Base-by-base conservation (phyloP, 2,797 vertebrate species). In the Hemitrygon akajei region DNA sequence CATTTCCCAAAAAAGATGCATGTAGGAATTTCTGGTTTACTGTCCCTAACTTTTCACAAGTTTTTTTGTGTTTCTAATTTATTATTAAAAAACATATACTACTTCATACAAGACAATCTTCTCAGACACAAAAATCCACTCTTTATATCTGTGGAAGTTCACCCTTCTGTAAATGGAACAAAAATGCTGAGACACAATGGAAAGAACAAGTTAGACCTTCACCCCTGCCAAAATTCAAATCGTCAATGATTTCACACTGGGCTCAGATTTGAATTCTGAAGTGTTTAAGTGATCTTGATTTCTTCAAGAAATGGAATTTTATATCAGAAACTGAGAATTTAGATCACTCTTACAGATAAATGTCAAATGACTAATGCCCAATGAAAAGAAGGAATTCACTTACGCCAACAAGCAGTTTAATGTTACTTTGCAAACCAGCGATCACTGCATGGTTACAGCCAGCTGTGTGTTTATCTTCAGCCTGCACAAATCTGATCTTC, bases 361-460 rank as follows among this genome's bases (percentile, higher is more conserved):
- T 89, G 63, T 34, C 86, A 89, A 89, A 66, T 89, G 9, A 9
- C 69, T 84, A 22, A 82, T 94, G 58, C 0, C 93, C 95, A 94
- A 93, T 0, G 0, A 3, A 22, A 16, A 40, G 75, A 94, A 94
- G n/a, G 75, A 95, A 93, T 95, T 93, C 93, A 94, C 71, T 96
- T 96, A 99, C 99, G 97, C 98, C 99, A 20, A 98, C 97, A 93
- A 99, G 95, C 94, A 99, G 87, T 92, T 97, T 96, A 89, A 97
- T 95, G 95, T 97, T 97, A 40, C 94, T 96, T 94, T 94, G 95
- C 18, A 97, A 96, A 94, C 71, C 96, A 94, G 97, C 97, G 94
- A 97, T 95, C 58, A 97, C 96, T 77, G 98, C 97, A 82, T 95
- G 96, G 80, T 95, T 96, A 95, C 98, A 98, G 79, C 97, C 96